Evolutionary conservation across 1,140 invertebrate species (phyloP).

Genomic region (Lethocerus indicus): DNA sequence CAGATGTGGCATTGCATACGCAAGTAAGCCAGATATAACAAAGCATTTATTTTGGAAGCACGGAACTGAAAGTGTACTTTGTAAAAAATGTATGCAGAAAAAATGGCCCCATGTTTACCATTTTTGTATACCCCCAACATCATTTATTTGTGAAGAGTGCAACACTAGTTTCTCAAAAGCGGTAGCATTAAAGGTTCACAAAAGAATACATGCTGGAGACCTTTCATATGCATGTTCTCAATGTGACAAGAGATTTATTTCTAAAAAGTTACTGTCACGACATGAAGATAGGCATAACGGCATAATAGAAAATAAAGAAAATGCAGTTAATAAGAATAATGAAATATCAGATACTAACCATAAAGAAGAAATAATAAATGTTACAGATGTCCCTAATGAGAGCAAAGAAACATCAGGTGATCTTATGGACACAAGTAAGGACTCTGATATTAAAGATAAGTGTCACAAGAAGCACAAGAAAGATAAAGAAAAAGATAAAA

Average conservation of each 20-base stretch:
- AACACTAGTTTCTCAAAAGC: conserved; percentile 50
- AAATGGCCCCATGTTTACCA: conserved; percentile 83
- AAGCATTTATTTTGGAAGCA: conserved; percentile 84
- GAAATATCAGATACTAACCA: conserved; percentile 6
- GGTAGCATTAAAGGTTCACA: conserved; percentile 65
- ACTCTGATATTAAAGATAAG: conserved; percentile 12
- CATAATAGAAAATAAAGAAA: conserved; percentile 6
- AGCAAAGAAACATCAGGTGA: conserved; percentile 23
- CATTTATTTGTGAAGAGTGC: conserved; percentile 66
- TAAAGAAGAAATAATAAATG: conserved; percentile 21
- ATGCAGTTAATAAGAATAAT: background rate
- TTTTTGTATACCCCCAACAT: conserved; percentile 61
- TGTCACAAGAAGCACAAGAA: conserved; percentile 15
- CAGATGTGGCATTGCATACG: conserved; percentile 65
- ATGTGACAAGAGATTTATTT: conserved; percentile 62
- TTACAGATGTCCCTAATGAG: conserved; percentile 21
- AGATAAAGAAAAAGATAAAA: conserved; percentile 19
- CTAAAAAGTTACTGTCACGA: conserved; percentile 53
- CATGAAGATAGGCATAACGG: conserved; percentile 37
- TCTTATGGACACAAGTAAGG: conserved; percentile 22
- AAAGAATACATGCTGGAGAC: conserved; percentile 53
- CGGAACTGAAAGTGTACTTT: conserved; percentile 67
- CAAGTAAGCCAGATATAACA: conserved; percentile 69
- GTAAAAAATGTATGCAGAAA: conserved; percentile 69
- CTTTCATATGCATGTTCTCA: conserved; percentile 49